Evolutionary conservation across 2,113 vertebrate genomes (phyloP).

Genomic region (Peromyscus californicus): DNA sequence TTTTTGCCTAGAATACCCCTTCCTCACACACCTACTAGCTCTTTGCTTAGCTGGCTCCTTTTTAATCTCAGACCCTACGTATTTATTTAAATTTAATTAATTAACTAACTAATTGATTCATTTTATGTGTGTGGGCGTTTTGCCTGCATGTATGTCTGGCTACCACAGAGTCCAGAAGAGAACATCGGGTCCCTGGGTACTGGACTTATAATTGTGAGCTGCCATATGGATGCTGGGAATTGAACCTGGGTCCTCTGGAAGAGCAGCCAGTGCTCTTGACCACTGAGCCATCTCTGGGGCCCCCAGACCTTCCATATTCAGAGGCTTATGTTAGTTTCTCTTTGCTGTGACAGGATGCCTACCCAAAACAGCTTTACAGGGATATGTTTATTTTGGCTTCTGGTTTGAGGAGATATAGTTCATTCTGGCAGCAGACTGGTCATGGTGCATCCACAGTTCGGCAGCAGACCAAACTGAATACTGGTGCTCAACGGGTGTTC

Average conservation of each 20-base stretch:
- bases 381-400: background rate
- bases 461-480: background rate
- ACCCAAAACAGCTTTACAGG: background rate
- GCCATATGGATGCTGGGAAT: background rate
- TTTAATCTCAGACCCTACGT: background rate
- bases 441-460: background rate
- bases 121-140: background rate
- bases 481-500: background rate
- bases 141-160: background rate
- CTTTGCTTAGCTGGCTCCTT: background rate
- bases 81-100: background rate
- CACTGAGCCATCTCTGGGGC: background rate
- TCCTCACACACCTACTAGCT: background rate
- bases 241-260: background rate
- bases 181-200: background rate
- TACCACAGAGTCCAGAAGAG: background rate
- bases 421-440: too few relatives aligned
- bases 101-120: background rate
- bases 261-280: background rate
- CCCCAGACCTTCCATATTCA: background rate
- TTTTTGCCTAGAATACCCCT: background rate
- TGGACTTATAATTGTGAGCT: background rate
- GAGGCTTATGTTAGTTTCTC: background rate
- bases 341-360: background rate
- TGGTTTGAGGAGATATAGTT: background rate